Base-by-base conservation (phyloP, 1,140 invertebrate species). In the Caerostris extrusa region DNA sequence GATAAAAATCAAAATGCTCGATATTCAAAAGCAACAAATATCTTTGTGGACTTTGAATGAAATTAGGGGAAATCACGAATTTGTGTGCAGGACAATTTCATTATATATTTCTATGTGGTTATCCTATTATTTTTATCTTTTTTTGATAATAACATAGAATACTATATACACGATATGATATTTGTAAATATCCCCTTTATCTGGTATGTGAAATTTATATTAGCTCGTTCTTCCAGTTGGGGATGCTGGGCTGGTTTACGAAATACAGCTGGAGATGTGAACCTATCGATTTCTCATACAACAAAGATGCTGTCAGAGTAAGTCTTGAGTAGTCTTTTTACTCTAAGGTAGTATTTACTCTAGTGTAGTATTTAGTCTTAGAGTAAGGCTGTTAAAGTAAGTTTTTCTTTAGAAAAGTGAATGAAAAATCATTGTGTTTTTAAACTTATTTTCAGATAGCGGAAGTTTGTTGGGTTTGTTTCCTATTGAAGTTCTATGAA, bases 401-500 rank as follows among this genome's bases (percentile, higher is more conserved):
- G 17, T 10, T 10, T 17, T 8, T 64, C 17, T 64, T 17, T 64
- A 64, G 61, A 64, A 64, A 64, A 8, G 8, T 64, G 8, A 64
- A 64, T 64, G 61, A 17, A 64, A 17, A 64, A 10, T 64, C 17
- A 34, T 34, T 34, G 34, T 34, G 34, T 34, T 34, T 34, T 34
- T 34, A 34, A 34, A 34, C 34, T 69, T 89, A 19, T 61, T 87
- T 85, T 14, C 96, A 99, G 98, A 98, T 99, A 96, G 98, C 98
- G 0, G 97, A 98, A 95, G 98, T 98, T 1, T 97, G 99, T 12
- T 99, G 98, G 98, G 99, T 98, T 97, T 99, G 99, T 96, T 99
- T 99, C 96, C 98, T 99, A 96, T 99, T 98, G 82, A 99, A 99
- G 96, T 97, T 98, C 95, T 98, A 98, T 12, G 99, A 99, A 97